Evolutionary conservation across 1,140 invertebrate species (phyloP), one percentile per base, ranked within the genome.

Genomic region (Aricia agestis): DNA sequence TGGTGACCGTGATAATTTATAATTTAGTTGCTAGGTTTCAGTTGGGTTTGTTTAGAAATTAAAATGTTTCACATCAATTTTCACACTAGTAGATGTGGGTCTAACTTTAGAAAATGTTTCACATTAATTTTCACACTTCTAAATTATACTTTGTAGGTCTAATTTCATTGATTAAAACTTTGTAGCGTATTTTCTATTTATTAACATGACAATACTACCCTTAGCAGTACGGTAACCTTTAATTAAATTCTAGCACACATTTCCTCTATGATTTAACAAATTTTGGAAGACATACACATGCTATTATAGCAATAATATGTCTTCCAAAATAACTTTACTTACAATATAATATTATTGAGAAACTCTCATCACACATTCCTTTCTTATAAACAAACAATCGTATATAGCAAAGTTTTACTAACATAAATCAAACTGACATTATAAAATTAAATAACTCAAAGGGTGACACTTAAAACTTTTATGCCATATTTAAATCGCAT

Each of bases 401-500:
- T 25, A 25, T 25, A 25, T 1, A 1, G 25, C 25, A 25, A 25
- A 25, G 25, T 25, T 25, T 25, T 25, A 15, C 9, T 10, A 13
- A 52, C 45, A 52, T 52, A 52, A 52, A 13, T 52, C 4, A 52
- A 1, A 13, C 5, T 52, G 45, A 52, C 45, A 13, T 13, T 15
- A 52, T 52, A 52, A 52, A 13, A 52, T 52, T 36, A 5, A 36
- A 36, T 36, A 7, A 36, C 36, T 5, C 0, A 7, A 36, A n/a
- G 1, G 0, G 17, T 59, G 58, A 59, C 15, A 58, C 52, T 25
- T 19, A 63, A 63, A 63, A 63, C 7, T 63, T 63, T 63, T 18
- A 31, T 19, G 19, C 17, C 17, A 19, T 19, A 63, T 63, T 63
- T 63, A 63, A 63, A 63, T 63, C 59, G 9, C 77, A 81, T 78